A percentile compares a stretch with the other conserved stretches of the same genome.
Evolutionary conservation across 2,113 vertebrate genomes (phyloP).

Genomic region (Seriola aureovittata): DNA sequence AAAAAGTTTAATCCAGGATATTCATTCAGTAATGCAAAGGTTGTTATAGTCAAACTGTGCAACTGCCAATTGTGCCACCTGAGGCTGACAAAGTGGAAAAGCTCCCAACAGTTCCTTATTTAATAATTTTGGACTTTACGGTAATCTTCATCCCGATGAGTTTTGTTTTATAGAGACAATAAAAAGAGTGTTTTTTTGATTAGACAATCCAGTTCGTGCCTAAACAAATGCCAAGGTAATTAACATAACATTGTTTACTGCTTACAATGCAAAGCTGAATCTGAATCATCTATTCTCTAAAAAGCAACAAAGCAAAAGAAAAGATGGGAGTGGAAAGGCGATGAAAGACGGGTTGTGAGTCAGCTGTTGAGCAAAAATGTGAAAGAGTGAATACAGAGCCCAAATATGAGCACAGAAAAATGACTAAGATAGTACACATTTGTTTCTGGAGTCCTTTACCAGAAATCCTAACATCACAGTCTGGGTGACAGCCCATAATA

Average conservation of each 20-base stretch:
- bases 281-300: conserved; percentile 12
- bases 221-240: neutral
- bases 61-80: neutral
- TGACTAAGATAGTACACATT: conserved; percentile 18
- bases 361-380: conserved; percentile 22
- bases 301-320: neutral
- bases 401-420: conserved; percentile 8
- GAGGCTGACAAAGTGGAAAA: conserved; percentile 4
- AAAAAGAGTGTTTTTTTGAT: neutral
- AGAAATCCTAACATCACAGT: conserved; percentile 8
- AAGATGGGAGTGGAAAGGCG: neutral
- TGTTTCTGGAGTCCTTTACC: conserved; percentile 6
- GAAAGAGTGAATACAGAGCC: neutral
- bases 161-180: conserved; percentile 1
- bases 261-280: conserved; percentile 26
- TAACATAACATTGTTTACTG: conserved; percentile 31
- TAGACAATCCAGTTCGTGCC: neutral
- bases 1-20: neutral
- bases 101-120: neutral
- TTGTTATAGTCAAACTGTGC: neutral
- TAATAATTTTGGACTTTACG: neutral
- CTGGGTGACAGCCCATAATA: neutral
- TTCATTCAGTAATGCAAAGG: conserved; percentile 1
- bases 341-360: conserved; percentile 31
- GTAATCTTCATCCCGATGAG: neutral